phyloP scores from a whole-genome alignment of 1,140 invertebrate genomes.

The Planococcus citri region DNA sequence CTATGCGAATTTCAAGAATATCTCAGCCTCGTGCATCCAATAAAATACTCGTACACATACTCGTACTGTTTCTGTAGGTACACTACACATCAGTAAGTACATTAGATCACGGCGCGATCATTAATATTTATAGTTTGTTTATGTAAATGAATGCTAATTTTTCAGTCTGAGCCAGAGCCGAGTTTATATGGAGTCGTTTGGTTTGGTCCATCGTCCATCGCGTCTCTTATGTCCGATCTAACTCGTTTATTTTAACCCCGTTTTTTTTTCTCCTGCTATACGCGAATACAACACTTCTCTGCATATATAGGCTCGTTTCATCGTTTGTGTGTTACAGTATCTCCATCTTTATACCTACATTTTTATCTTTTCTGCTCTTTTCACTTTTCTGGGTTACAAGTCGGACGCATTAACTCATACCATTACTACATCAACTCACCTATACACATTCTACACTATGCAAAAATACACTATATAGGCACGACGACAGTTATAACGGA shows the following conservation, averaged over 20 bases:
- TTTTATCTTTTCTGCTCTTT: neutral
- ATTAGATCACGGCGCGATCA: neutral
- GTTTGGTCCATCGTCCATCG: neutral
- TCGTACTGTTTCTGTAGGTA: no score
- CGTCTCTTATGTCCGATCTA: neutral
- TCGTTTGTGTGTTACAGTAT: no score
- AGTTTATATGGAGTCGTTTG: neutral
- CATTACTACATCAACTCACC: neutral
- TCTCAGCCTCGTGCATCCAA: neutral
- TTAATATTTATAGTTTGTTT: constrained; percentile 4
- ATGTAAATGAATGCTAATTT: neutral
- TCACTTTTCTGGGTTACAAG: constrained; percentile 6
- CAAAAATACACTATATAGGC: neutral
- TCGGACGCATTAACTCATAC: neutral
- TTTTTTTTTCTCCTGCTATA: neutral
- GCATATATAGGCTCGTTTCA: neutral
- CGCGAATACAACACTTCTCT: neutral
- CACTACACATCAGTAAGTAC: neutral
- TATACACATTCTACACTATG: neutral
- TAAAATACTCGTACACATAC: neutral
- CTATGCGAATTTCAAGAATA: no score
- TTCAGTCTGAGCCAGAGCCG: neutral
- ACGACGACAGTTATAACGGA: neutral
- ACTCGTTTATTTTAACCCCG: constrained; percentile 1
- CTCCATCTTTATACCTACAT: no score